phyloP scores from a whole-genome alignment of 2,113 vertebrate genomes.

The Psilopogon haemacephalus region DNA sequence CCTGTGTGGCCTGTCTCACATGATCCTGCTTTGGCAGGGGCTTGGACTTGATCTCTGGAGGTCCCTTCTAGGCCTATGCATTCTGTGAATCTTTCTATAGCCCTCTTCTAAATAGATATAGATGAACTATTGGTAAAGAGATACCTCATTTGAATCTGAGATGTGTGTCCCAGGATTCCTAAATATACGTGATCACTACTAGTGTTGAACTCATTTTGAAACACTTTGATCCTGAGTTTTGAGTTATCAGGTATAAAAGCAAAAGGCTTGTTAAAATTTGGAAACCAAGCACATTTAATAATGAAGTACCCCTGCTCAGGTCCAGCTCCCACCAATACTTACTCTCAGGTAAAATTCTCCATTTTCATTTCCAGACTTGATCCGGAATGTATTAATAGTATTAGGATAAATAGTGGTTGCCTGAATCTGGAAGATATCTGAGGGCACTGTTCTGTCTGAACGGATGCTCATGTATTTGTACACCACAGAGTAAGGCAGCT shows the following conservation, averaged over 20 bases:
- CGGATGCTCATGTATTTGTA: slow-evolving; percentile 99
- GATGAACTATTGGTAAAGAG: background rate
- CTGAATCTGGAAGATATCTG: slow-evolving; percentile 98
- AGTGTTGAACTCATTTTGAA: background rate
- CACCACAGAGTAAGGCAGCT: slow-evolving; percentile 89
- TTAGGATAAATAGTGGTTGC: slow-evolving; percentile 93
- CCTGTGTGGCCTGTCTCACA: too few relatives aligned
- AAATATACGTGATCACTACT: background rate
- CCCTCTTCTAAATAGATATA: background rate
- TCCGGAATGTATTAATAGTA: slow-evolving; percentile 95
- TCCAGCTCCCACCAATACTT: slow-evolving; percentile 58
- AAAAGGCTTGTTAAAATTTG: background rate
- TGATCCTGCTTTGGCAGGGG: too few relatives aligned
- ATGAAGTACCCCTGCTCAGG: background rate
- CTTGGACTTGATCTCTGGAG: too few relatives aligned
- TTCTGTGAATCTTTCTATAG: background rate
- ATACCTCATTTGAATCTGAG: background rate
- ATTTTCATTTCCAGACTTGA: slow-evolving; percentile 94
- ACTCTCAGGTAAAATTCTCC: slow-evolving; percentile 95
- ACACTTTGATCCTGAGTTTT: background rate
- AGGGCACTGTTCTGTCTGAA: slow-evolving; percentile 89
- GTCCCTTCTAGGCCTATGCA: too few relatives aligned
- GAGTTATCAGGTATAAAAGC: background rate
- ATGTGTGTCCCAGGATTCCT: fast-evolving
- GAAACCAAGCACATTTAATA: background rate